Percentiles rank a stretch among this genome's conserved stretches.
Evolutionary conservation across 1,140 invertebrate species (phyloP).

Genomic region (Drosophila rufa): DNA sequence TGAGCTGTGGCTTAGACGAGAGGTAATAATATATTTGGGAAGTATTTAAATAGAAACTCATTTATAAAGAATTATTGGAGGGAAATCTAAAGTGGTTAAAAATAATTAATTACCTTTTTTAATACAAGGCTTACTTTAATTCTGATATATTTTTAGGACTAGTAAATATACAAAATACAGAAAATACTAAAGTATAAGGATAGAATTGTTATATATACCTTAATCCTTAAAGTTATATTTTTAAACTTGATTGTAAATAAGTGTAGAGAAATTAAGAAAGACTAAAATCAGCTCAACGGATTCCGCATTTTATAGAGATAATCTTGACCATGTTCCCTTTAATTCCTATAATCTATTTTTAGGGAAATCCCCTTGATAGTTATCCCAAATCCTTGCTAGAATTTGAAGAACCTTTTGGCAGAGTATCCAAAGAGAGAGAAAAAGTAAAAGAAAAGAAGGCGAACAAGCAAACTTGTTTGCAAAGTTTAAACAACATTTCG

Average conservation of each 20-base stretch:
- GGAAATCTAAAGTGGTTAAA: background rate
- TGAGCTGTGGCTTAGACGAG: too few relatives aligned
- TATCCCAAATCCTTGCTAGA: background rate
- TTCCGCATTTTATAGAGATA: too few relatives aligned
- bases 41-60: background rate
- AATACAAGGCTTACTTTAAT: background rate
- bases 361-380: too few relatives aligned
- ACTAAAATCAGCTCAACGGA: background rate
- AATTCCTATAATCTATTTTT: background rate
- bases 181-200: background rate
- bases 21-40: background rate
- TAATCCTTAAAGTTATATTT: too few relatives aligned
- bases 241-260: too few relatives aligned
- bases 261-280: background rate
- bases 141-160: background rate
- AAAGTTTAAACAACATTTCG: conserved; percentile 83
- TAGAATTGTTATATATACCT: too few relatives aligned
- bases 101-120: too few relatives aligned
- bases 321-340: too few relatives aligned
- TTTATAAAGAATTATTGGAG: too few relatives aligned
- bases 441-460: conserved; percentile 49
- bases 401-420: background rate
- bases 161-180: background rate
- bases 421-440: conserved; percentile 29
- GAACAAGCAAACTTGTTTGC: conserved; percentile 80